phyloP scores from a whole-genome alignment of 2,888 invertebrate genomes.

The Plutella xylostella region DNA sequence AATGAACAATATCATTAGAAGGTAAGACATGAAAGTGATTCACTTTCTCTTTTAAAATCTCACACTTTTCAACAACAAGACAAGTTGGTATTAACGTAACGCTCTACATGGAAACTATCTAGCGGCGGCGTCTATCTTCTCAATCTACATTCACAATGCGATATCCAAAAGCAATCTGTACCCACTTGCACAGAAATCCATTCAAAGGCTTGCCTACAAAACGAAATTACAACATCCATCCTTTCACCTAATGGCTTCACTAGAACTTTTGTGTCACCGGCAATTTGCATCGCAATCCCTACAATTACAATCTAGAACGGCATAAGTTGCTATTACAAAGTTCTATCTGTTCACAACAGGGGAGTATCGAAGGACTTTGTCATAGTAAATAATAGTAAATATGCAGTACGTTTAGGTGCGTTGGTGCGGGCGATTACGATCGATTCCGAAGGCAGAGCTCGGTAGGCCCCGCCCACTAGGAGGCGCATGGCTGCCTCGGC shows the following conservation, averaged over 20 bases:
- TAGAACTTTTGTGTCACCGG: constrained; percentile 53
- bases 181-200: constrained; percentile 26
- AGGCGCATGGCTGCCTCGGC: constrained; percentile 60
- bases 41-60: no score
- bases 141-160: not conserved
- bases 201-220: constrained; percentile 62
- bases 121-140: no score
- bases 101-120: no score
- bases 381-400: constrained; percentile 21
- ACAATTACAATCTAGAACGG: constrained; percentile 31
- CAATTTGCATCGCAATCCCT: constrained; percentile 48
- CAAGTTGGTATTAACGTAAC: no score
- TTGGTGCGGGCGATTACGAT: constrained; percentile 40
- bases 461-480: constrained; percentile 61
- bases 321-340: constrained; percentile 28
- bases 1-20: no score
- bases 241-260: constrained; percentile 56
- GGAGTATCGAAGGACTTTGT: constrained; percentile 31
- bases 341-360: constrained; percentile 21
- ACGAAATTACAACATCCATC: constrained; percentile 63
- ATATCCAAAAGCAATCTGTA: constrained; percentile 28
- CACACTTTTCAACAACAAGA: no score
- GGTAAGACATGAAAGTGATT: no score
- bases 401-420: constrained; percentile 33
- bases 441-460: constrained; percentile 61